phyloP scores from a whole-genome alignment of 2,113 vertebrate species.

The Psittacula cyanocephala region DNA sequence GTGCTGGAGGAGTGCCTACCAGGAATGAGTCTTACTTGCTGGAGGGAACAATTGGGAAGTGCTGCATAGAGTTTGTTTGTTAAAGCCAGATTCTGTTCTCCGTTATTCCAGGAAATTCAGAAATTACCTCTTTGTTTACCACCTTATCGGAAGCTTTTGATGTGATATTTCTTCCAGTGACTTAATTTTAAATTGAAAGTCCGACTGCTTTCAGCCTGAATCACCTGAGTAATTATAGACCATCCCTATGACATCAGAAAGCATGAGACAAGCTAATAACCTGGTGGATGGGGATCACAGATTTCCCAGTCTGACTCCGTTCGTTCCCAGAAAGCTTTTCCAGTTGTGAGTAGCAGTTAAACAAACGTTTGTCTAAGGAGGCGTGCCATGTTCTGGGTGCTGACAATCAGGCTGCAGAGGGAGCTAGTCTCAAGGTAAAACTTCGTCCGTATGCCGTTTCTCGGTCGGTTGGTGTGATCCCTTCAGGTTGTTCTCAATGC shows the following conservation, averaged over 20 bases:
- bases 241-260: neutral
- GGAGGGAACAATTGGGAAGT: rapidly evolving
- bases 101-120: neutral
- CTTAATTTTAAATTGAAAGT: neutral
- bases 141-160: neutral
- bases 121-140: neutral
- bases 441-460: rapidly evolving
- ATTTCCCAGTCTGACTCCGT: neutral
- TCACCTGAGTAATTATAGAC: neutral
- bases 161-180: neutral
- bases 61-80: neutral
- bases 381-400: rapidly evolving
- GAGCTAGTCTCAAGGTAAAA: constrained; percentile 29
- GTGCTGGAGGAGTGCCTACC: rapidly evolving
- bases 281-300: neutral
- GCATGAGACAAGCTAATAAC: neutral
- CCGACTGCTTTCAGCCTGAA: neutral
- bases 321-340: neutral
- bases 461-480: neutral
- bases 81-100: neutral
- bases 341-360: neutral
- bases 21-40: rapidly evolving
- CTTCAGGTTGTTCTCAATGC: neutral
- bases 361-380: neutral
- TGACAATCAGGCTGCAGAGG: constrained; percentile 24